Conservation (phyloP, 1,140 invertebrate species). For the Scaptomyza pallida region DNA sequence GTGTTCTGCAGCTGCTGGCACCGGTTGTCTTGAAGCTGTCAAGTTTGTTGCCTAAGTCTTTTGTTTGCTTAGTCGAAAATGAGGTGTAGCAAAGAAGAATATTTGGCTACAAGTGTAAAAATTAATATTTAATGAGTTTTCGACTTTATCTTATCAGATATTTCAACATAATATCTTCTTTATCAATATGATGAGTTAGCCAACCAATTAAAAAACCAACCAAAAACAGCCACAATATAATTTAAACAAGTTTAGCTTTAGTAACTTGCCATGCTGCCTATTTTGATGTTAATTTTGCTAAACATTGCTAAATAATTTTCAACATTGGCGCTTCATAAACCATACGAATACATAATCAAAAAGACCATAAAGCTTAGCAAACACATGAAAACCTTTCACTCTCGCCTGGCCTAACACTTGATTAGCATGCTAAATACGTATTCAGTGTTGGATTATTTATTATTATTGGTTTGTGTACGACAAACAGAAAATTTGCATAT, state of each 20-base stretch:
- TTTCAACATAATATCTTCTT: no score
- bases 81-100: neutral
- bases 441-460: constrained; percentile 32
- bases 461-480: constrained; percentile 49
- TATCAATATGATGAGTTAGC: no score
- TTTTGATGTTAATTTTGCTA: constrained; percentile 66
- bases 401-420: constrained; percentile 38
- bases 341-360: constrained; percentile 51
- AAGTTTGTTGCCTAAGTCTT: constrained; percentile 62
- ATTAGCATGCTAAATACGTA: constrained; percentile 70
- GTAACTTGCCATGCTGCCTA: constrained; percentile 51
- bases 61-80: neutral
- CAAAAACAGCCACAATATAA: neutral
- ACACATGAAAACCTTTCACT: constrained; percentile 64
- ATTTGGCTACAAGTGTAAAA: neutral
- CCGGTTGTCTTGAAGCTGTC: constrained; percentile 16
- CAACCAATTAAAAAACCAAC: no score
- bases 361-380: constrained; percentile 45
- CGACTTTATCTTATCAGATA: neutral
- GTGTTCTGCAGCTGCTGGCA: constrained; percentile 2
- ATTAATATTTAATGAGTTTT: neutral
- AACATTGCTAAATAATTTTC: constrained; percentile 55
- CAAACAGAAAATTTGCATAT: constrained; percentile 46
- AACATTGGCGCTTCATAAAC: constrained; percentile 45
- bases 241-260: constrained; percentile 20